These are phyloP conservation scores for Scaptodrosophila latifasciaeformis DNA, from an alignment of 2,888 invertebrate genomes.

Conservation along the genomic window DNA sequence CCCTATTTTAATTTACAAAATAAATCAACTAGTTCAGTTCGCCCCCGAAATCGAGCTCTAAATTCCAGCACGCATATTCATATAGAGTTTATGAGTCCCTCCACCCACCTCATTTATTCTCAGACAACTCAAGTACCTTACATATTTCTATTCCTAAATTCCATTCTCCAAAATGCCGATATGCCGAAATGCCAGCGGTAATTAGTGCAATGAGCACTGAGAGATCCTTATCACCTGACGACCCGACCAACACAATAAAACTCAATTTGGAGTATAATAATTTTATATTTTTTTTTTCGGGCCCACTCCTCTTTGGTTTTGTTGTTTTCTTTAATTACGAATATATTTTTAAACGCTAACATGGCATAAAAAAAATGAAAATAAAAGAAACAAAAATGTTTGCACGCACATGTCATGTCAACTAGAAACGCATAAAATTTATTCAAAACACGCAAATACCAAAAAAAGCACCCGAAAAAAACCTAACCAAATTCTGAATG, in stretches of 20 bases:
- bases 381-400: conserved; percentile 42
- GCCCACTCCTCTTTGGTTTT: background rate
- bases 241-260: conserved; percentile 51
- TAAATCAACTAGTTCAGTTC: too few relatives aligned
- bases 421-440: conserved; percentile 68
- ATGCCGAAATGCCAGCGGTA: conserved; percentile 43
- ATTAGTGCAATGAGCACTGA: conserved; percentile 55
- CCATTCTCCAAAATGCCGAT: background rate
- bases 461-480: conserved; percentile 38
- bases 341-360: conserved; percentile 65
- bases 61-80: conserved; percentile 37
- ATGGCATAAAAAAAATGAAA: conserved; percentile 52
- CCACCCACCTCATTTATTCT: conserved; percentile 16
- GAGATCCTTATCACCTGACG: conserved; percentile 47
- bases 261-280: conserved; percentile 49
- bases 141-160: conserved; percentile 16
- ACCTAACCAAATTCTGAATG: conserved; percentile 35
- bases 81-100: too few relatives aligned
- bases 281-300: conserved; percentile 7
- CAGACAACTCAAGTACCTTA: conserved; percentile 31
- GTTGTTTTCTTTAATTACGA: conserved; percentile 60
- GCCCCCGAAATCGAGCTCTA: too few relatives aligned
- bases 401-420: conserved; percentile 69
- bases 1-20: too few relatives aligned
- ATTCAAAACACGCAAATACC: conserved; percentile 63